Conservation (phyloP, 2,888 invertebrate species). For the Gastrophysa polygoni region DNA sequence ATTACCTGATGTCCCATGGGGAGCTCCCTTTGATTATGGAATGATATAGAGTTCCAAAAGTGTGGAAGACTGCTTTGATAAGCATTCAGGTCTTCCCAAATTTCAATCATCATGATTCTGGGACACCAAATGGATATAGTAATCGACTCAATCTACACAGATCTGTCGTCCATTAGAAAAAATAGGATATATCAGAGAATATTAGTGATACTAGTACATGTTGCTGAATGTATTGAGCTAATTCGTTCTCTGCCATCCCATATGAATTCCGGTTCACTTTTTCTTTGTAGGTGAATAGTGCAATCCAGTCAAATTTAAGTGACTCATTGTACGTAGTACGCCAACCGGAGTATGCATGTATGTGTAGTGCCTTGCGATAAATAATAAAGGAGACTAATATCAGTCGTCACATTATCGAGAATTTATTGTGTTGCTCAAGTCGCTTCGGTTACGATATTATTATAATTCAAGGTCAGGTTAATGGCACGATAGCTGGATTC, state of each 20-base stretch:
- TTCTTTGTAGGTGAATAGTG: background rate
- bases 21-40: no score
- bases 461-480: conserved; percentile 25
- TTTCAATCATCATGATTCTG: no score
- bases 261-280: background rate
- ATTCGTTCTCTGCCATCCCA: background rate
- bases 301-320: background rate
- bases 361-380: conserved; percentile 8
- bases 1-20: no score
- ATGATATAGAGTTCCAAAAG: no score
- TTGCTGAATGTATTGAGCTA: background rate
- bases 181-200: no score
- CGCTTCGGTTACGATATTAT: conserved; percentile 12
- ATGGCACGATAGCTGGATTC: conserved; percentile 3
- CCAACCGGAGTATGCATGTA: background rate
- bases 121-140: no score
- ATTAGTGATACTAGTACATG: no score
- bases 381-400: conserved; percentile 28
- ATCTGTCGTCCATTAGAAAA: no score
- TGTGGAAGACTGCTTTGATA: no score
- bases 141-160: no score
- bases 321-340: background rate
- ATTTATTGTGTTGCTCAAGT: conserved; percentile 21
- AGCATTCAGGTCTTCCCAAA: no score
- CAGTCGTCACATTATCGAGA: conserved; percentile 24